A percentile compares a stretch with the other conserved stretches of the same genome.
Evolutionary conservation across 2,888 invertebrate species (phyloP).

Genomic region (Mesorhabditis belari): DNA sequence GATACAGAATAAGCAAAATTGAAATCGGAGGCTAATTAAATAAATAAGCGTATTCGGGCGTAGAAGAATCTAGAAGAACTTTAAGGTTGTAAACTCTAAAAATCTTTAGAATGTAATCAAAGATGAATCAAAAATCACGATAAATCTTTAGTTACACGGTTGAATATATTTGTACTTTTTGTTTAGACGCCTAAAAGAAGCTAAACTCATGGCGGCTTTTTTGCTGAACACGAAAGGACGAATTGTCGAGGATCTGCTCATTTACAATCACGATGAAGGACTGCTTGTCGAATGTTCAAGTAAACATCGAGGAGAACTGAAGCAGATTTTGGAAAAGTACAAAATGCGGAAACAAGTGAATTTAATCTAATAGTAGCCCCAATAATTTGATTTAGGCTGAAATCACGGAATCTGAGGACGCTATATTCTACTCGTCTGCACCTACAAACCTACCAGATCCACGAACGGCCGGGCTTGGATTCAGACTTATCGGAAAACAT

Average conservation of each 20-base stretch:
- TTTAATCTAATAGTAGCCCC: not conserved
- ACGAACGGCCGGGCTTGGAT: slow-evolving; percentile 31
- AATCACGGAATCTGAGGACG: slow-evolving; percentile 9
- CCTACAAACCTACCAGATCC: slow-evolving; percentile 23
- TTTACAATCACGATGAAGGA: slow-evolving; percentile 26
- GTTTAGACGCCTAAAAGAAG: slow-evolving; percentile 25
- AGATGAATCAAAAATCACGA: too few species aligned
- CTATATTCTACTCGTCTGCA: slow-evolving; percentile 6
- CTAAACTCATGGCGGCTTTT: slow-evolving; percentile 34
- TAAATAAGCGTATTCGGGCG: slow-evolving; percentile 1
- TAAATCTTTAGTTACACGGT: too few species aligned
- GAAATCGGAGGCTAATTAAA: not conserved
- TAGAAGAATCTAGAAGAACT: too few species aligned
- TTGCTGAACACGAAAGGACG: slow-evolving; percentile 45
- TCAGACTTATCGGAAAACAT: slow-evolving; percentile 21
- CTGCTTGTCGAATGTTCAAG: slow-evolving; percentile 34
- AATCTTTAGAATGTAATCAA: too few species aligned
- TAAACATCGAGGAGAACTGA: slow-evolving; percentile 13
- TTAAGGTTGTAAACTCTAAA: too few species aligned
- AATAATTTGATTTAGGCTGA: slow-evolving; percentile 10
- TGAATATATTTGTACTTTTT: not conserved
- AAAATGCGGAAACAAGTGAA: slow-evolving; percentile 31
- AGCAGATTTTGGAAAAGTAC: slow-evolving; percentile 32
- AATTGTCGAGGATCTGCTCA: slow-evolving; percentile 44
- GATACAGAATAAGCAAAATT: not conserved